A percentile compares a stretch with the other conserved stretches of the same genome.
These are phyloP conservation scores for Agelastica alni DNA, from an alignment of 2,888 invertebrate genomes.

Conservation along the genomic window DNA sequence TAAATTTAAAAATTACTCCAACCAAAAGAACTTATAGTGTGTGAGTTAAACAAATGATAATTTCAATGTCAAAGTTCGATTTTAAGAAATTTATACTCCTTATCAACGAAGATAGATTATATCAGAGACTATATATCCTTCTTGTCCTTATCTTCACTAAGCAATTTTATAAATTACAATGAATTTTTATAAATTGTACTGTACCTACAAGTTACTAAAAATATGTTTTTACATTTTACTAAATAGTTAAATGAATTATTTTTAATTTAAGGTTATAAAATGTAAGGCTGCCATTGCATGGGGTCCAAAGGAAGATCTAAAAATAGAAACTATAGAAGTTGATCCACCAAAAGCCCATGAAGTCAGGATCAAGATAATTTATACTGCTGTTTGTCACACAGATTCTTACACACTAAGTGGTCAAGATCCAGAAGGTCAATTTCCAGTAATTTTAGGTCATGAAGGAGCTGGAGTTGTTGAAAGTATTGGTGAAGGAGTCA, in stretches of 20 bases:
- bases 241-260: too few relatives aligned
- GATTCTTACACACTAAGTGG: conserved; percentile 90
- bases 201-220: too few relatives aligned
- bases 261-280: conserved; percentile 73
- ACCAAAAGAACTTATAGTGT: too few relatives aligned
- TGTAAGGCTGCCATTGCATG: conserved; percentile 97
- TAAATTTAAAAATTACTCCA: too few relatives aligned
- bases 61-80: too few relatives aligned
- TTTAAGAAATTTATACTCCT: too few relatives aligned
- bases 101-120: too few relatives aligned
- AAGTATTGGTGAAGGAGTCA: conserved; percentile 92
- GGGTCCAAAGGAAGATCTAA: conserved; percentile 87
- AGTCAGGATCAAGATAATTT: conserved; percentile 79
- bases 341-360: conserved; percentile 93
- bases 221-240: too few relatives aligned
- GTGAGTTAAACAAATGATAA: background rate
- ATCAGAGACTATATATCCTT: too few relatives aligned
- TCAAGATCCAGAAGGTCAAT: conserved; percentile 86
- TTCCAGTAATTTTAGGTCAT: conserved; percentile 93
- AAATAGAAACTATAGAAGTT: conserved; percentile 90
- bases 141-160: too few relatives aligned
- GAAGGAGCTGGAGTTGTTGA: conserved; percentile 98
- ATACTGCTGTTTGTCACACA: conserved; percentile 89
- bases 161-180: too few relatives aligned
- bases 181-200: too few relatives aligned